These are phyloP conservation scores for Patella ulyssiponensis DNA, from an alignment of 2,888 invertebrate species.

Conservation along the genomic window DNA sequence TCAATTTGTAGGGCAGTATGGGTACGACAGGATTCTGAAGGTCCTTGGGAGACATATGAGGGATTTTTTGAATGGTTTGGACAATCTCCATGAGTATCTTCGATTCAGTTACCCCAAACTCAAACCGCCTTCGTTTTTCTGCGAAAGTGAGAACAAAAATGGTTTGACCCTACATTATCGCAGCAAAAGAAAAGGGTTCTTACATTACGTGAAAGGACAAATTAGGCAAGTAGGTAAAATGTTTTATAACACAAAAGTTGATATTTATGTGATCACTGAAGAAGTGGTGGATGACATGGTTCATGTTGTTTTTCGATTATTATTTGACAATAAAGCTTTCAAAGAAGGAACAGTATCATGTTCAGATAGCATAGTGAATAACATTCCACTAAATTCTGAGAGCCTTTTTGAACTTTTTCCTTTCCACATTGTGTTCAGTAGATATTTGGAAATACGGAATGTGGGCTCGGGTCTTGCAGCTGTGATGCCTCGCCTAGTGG, in stretches of 20 bases:
- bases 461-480: conserved; percentile 68
- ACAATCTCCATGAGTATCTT: conserved; percentile 96
- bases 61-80: conserved; percentile 93
- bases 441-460: conserved; percentile 67
- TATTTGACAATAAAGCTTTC: conserved; percentile 85
- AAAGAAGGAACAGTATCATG: conserved; percentile 37
- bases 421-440: conserved; percentile 97
- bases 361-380: conserved; percentile 39
- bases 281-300: conserved; percentile 90
- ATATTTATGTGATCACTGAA: conserved; percentile 88
- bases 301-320: conserved; percentile 93
- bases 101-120: conserved; percentile 94
- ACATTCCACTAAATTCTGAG: conserved; percentile 49
- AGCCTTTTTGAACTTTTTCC: conserved; percentile 97
- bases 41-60: conserved; percentile 88
- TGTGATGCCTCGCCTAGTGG: conserved; percentile 71
- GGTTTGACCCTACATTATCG: conserved; percentile 88
- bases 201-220: conserved; percentile 97
- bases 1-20: conserved; percentile 92
- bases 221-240: conserved; percentile 91
- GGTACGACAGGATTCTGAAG: conserved; percentile 81
- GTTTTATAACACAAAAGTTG: conserved; percentile 95
- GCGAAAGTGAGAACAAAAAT: conserved; percentile 90
- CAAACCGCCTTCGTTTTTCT: conserved; percentile 95
- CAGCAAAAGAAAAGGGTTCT: conserved; percentile 92